Conservation (phyloP, 1,140 invertebrate species). For the Cydia strobilella region DNA sequence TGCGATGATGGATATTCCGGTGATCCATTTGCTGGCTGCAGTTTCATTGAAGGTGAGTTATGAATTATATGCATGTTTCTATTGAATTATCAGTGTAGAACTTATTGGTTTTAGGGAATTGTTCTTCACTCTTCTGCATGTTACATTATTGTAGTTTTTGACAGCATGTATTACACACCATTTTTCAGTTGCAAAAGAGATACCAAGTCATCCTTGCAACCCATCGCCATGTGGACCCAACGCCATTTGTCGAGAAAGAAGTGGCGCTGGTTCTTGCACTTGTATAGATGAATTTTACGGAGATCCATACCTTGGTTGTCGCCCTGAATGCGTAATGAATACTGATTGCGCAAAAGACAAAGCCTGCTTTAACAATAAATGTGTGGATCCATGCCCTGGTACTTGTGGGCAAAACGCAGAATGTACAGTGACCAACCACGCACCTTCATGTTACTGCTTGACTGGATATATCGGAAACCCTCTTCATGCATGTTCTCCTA, state of each 20-base stretch:
- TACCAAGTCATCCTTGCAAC: conserved; percentile 85
- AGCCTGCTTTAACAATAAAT: conserved; percentile 91
- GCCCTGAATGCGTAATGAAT: conserved; percentile 91
- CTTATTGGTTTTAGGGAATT: conserved; percentile 15
- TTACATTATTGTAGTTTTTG: conserved; percentile 33
- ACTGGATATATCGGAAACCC: conserved; percentile 89
- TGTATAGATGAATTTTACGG: conserved; percentile 90
- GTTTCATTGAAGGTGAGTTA: conserved; percentile 83
- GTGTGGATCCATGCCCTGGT: conserved; percentile 89
- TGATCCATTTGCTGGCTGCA: conserved; percentile 90
- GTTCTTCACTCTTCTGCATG: conserved; percentile 30
- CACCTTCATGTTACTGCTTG: conserved; percentile 88
- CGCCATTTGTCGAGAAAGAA: conserved; percentile 88
- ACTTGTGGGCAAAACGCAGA: conserved; percentile 90
- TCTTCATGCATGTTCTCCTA: conserved; percentile 85
- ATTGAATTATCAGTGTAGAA: conserved; percentile 40
- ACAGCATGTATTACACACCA: conserved; percentile 47
- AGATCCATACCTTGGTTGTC: conserved; percentile 90
- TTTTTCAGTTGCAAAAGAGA: conserved; percentile 78
- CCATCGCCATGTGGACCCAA: conserved; percentile 92
- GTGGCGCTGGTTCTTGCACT: conserved; percentile 88
- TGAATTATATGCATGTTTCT: conserved; percentile 38
- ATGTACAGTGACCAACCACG: conserved; percentile 91
- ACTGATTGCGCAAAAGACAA: conserved; percentile 86
- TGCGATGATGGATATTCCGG: conserved; percentile 89